phyloP scores from a whole-genome alignment of 2,888 invertebrate genomes.

The Philereme vetulata region DNA sequence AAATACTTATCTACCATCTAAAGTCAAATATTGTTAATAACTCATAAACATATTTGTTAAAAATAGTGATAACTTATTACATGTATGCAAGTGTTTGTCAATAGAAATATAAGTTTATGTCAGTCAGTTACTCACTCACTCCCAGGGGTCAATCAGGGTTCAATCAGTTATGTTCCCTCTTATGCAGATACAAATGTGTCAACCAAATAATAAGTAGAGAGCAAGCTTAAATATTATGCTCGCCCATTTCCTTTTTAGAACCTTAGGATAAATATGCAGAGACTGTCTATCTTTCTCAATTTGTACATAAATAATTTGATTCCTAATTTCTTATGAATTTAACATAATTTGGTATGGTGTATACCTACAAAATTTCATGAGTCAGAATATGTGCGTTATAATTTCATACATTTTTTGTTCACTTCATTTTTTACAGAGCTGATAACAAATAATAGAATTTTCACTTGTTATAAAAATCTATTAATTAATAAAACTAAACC shows the following conservation, averaged over 20 bases:
- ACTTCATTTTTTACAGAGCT: background rate
- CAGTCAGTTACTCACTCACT: constrained; percentile 34
- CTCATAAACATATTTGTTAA: constrained; percentile 35
- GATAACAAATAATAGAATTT: background rate
- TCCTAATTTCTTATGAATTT: too few species aligned
- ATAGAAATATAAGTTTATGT: constrained; percentile 31
- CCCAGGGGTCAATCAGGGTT: constrained; percentile 33
- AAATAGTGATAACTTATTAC: constrained; percentile 34
- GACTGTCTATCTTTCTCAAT: too few species aligned
- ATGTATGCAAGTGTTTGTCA: constrained; percentile 34
- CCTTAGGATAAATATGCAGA: too few species aligned
- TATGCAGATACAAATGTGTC: background rate
- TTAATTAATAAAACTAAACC: background rate
- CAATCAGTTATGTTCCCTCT: background rate
- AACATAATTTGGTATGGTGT: too few species aligned
- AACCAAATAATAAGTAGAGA: background rate
- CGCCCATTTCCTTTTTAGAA: too few species aligned
- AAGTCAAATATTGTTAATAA: constrained; percentile 39
- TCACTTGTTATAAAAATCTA: constrained; percentile 2
- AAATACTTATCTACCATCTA: constrained; percentile 42
- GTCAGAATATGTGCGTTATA: too few species aligned
- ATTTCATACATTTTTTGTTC: too few species aligned
- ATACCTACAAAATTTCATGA: too few species aligned
- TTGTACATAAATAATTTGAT: too few species aligned
- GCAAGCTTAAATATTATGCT: too few species aligned